phyloP scores from a whole-genome alignment of 1,140 invertebrate species.

The Drosophila watanabei region DNA sequence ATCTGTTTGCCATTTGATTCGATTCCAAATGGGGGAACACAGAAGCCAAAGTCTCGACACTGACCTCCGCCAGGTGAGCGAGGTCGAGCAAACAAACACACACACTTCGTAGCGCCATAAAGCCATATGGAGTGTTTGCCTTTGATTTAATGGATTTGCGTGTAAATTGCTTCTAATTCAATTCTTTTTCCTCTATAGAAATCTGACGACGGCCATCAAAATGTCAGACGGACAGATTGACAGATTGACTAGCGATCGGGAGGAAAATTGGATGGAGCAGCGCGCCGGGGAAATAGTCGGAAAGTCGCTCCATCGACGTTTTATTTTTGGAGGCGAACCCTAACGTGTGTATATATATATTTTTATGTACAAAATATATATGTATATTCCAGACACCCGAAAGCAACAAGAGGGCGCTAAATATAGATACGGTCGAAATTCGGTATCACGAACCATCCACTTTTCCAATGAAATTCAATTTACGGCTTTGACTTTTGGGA shows the following conservation, averaged over 20 bases:
- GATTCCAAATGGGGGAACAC: slow-evolving; percentile 23
- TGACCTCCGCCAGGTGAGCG: slow-evolving; percentile 63
- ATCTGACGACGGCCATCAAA: slow-evolving; percentile 65
- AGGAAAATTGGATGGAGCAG: slow-evolving; percentile 24
- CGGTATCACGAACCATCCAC: slow-evolving; percentile 12
- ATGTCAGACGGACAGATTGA: slow-evolving; percentile 57
- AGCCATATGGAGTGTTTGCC: slow-evolving; percentile 42
- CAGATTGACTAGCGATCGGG: slow-evolving; percentile 65
- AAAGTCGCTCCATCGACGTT: slow-evolving; percentile 28
- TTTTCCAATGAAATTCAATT: slow-evolving; percentile 8
- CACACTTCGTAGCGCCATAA: slow-evolving; percentile 14
- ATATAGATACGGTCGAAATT: slow-evolving; percentile 36
- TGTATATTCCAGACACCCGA: slow-evolving; percentile 43
- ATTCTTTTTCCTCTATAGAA: slow-evolving; percentile 42
- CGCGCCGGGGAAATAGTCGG: not conserved
- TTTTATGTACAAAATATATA: slow-evolving; percentile 12
- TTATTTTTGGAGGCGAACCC: slow-evolving; percentile 44
- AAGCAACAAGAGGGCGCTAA: slow-evolving; percentile 8
- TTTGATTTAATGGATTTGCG: slow-evolving; percentile 60
- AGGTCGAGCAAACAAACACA: slow-evolving; percentile 47
- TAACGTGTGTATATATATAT: slow-evolving; percentile 8
- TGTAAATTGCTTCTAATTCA: slow-evolving; percentile 69
- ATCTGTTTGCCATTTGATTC: slow-evolving; percentile 47
- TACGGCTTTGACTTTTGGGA: not conserved
- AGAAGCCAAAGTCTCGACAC: slow-evolving; percentile 48